Percentiles rank a stretch among this genome's conserved stretches.
Conservation (phyloP, 2,888 invertebrate genomes). For the Rotaria sp. region DNA sequence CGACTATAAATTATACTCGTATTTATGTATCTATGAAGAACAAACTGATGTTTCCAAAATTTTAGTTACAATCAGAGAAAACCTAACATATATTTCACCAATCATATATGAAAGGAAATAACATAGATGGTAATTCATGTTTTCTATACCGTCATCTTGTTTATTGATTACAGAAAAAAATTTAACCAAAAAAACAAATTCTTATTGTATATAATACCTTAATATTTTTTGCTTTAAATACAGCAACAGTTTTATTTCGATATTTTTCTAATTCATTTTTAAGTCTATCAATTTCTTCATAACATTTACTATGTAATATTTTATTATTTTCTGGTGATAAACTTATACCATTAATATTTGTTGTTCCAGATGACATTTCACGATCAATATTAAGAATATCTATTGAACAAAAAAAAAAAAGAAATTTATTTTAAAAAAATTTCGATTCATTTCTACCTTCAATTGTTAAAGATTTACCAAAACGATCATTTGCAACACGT, state of each 20-base stretch:
- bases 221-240: slow-evolving; percentile 2
- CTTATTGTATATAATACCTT: not conserved
- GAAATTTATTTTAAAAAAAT: not conserved
- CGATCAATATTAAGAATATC: slow-evolving; percentile 23
- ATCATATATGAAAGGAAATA: no score
- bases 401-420: not conserved
- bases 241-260: not conserved
- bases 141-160: no score
- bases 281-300: slow-evolving; percentile 17
- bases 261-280: slow-evolving; percentile 23
- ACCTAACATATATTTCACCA: no score
- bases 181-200: no score
- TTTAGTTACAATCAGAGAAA: no score
- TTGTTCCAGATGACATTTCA: not conserved
- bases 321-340: not conserved
- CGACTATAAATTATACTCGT: no score
- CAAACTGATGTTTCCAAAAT: no score
- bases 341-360: not conserved
- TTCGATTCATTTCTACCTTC: not conserved
- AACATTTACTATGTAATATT: not conserved
- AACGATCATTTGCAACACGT: slow-evolving; percentile 5
- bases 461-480: slow-evolving; percentile 15
- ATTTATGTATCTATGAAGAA: no score
- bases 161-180: no score
- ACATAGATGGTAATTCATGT: no score